Evolutionary conservation across 2,888 invertebrate species (phyloP).

Genomic region (Polydrusus cervinus): DNA sequence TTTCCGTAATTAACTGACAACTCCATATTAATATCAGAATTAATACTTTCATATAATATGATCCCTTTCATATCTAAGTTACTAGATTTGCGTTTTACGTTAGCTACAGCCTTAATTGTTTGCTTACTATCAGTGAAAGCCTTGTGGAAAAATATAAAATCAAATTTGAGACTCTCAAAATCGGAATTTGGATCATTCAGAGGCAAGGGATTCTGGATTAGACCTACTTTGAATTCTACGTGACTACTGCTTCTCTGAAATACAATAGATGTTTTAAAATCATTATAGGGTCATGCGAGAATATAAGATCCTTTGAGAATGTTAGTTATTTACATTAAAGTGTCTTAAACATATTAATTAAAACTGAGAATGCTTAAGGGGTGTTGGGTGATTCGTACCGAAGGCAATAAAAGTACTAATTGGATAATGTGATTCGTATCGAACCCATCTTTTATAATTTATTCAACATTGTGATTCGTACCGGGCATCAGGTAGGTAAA

Average conservation of each 20-base stretch:
- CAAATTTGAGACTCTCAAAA: conserved; percentile 76
- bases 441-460: no score
- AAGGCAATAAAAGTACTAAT: no score
- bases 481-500: no score
- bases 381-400: no score
- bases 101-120: conserved; percentile 76
- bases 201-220: conserved; percentile 79
- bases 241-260: conserved; percentile 81
- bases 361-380: background rate
- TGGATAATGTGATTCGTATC: no score
- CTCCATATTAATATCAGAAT: conserved; percentile 74
- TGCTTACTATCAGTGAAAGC: conserved; percentile 73
- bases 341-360: conserved; percentile 13
- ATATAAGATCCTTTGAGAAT: conserved; percentile 12
- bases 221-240: conserved; percentile 80
- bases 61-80: conserved; percentile 79
- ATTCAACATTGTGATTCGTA: no score
- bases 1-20: conserved; percentile 75
- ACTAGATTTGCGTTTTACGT: conserved; percentile 78
- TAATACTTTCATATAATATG: conserved; percentile 73
- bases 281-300: background rate
- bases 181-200: conserved; percentile 70
- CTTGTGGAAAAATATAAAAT: conserved; percentile 73
- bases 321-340: conserved; percentile 18
- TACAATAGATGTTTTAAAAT: conserved; percentile 56